Percentiles rank a stretch among this genome's conserved stretches.
These are phyloP conservation scores for Petrolisthes manimaculis DNA, from an alignment of 2,888 invertebrate species.

Conservation along the genomic window DNA sequence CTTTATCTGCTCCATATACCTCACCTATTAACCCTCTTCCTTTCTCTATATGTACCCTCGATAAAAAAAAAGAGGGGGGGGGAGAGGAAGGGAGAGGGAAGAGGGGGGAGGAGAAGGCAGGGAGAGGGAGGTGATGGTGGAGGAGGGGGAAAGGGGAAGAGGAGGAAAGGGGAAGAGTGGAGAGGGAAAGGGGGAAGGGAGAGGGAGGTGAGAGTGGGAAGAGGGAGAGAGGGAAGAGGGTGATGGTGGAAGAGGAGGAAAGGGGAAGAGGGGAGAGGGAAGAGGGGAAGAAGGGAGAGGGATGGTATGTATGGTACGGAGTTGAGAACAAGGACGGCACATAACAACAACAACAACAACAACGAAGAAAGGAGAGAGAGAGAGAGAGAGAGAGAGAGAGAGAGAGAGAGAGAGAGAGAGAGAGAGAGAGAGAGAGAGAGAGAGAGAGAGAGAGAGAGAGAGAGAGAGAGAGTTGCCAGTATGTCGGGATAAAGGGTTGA, in stretches of 20 bases:
- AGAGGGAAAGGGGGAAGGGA: neutral
- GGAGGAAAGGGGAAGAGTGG: neutral
- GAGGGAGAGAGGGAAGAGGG: neutral
- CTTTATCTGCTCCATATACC: no score
- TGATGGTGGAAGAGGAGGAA: neutral
- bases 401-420: slow-evolving; percentile 21
- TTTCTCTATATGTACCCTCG: no score
- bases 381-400: slow-evolving; percentile 3
- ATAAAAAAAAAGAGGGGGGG: no score
- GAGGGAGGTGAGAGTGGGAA: neutral
- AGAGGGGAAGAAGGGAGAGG: neutral
- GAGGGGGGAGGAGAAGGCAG: no score
- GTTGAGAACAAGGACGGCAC: neutral
- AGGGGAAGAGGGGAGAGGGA: neutral
- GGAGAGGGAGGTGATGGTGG: no score
- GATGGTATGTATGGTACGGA: neutral
- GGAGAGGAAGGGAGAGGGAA: no score
- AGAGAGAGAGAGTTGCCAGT: neutral
- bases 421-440: slow-evolving; percentile 8
- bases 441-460: slow-evolving; percentile 27
- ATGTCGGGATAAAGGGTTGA: neutral
- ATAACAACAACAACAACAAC: neutral
- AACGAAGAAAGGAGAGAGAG: slow-evolving; percentile 10
- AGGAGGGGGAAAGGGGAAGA: no score
- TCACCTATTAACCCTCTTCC: no score